Conservation (phyloP, 2,113 vertebrate species). For the Nothobranchius furzeri region DNA sequence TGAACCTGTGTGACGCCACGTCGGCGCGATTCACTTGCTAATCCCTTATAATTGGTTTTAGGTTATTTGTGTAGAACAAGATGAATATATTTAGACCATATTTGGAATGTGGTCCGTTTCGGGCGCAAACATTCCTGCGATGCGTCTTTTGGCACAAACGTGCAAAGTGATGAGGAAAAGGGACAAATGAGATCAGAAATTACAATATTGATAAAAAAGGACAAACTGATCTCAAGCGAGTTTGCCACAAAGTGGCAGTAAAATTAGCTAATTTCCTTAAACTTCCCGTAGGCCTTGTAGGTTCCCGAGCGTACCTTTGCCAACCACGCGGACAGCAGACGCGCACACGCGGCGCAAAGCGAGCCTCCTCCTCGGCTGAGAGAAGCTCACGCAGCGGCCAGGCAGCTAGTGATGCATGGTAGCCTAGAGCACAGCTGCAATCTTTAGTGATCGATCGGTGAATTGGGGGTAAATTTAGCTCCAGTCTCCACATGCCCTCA, state of each 20-base stretch:
- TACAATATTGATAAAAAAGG: background rate
- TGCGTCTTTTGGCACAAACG: conserved; percentile 9
- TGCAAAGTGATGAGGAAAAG: conserved; percentile 14
- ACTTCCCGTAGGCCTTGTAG: conserved; percentile 65
- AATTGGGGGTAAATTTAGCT: conserved; percentile 53
- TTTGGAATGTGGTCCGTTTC: conserved; percentile 6
- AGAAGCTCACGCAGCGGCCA: conserved; percentile 16
- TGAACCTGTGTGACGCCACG: conserved; percentile 53
- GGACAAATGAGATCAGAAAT: conserved; percentile 5
- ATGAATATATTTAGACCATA: background rate
- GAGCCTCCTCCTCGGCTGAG: conserved; percentile 23
- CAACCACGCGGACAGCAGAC: conserved; percentile 55
- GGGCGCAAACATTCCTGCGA: conserved; percentile 2
- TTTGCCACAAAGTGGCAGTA: conserved; percentile 37
- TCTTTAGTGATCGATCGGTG: conserved; percentile 61
- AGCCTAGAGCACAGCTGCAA: conserved; percentile 48
- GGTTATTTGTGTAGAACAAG: conserved; percentile 40
- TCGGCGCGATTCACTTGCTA: conserved; percentile 50
- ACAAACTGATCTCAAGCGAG: background rate
- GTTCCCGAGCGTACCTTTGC: conserved; percentile 60
- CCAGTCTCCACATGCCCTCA: conserved; percentile 9
- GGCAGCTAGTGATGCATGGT: conserved; percentile 36
- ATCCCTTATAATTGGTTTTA: conserved; percentile 67
- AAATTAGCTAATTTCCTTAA: conserved; percentile 73
- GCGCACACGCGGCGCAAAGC: conserved; percentile 46